Base-by-base conservation (phyloP, 2,888 invertebrate genomes). In the Dione juno region DNA sequence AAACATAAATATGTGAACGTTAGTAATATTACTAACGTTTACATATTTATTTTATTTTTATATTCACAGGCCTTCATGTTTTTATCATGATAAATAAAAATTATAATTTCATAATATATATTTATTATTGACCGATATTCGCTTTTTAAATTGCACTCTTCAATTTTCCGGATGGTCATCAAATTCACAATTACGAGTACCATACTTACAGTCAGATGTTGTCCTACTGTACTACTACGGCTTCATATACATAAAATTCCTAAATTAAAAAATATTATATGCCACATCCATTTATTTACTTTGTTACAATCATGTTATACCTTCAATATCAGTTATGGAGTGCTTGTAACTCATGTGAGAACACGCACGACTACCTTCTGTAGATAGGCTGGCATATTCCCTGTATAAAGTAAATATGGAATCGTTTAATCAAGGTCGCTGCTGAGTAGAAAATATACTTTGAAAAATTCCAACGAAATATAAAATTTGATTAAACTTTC, bases 271-370 rank as follows among this genome's bases (percentile, higher is more conserved):
- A 61, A 61, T n/a, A 11, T 45, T n/a, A 16, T 11, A 48, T 50
- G 5, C 61, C 45, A 45, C 7, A 61, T 61, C 61, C 61, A 28
- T n/a, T 8, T 61, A 14, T 28, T 61, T 28, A 11, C 45, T 61
- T n/a, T 45, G 16, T n/a, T 8, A 57, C n/a, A 43, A 45, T 61
- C n/a, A 35, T 10, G 61, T 61, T 45, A 61, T 77, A 74, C 77
- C 81, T 75, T 81, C 88, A 88, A 88, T 89, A 89, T 86, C 83
- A 77, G 80, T 85, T 88, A 89, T 89, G 88, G 87, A 84, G 84
- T 83, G 86, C 86, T 86, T 86, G 84, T 84, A 83, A 86, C 84
- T 71, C 80, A 19, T 50, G 58, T 65, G 53, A 69, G 66, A 58
- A 70, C 59, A 41, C 45, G 52, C 66, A 66, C 66, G 66, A 70